Evolutionary conservation across 2,113 vertebrate genomes (phyloP).

Genomic region (Mobula birostris): DNA sequence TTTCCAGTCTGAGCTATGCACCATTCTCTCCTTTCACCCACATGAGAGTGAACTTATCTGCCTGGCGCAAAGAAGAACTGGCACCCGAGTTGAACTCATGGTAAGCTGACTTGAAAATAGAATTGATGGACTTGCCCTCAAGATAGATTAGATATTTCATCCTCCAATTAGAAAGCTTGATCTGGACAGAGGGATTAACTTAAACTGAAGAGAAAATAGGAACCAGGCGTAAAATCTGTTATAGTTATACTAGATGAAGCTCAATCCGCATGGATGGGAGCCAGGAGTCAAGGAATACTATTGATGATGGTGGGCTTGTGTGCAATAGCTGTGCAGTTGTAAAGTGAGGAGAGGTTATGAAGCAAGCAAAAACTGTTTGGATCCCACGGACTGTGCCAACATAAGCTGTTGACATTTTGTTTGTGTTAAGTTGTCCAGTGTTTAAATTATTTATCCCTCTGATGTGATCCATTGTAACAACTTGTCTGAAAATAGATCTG

Average conservation of each 20-base stretch:
- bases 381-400: not conserved
- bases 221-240: not conserved
- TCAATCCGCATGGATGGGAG: not conserved
- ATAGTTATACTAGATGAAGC: not conserved
- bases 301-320: not conserved
- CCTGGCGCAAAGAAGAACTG: not conserved
- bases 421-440: not conserved
- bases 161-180: not conserved
- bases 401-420: not conserved
- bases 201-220: not conserved
- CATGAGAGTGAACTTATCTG: not conserved
- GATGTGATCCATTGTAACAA: not conserved
- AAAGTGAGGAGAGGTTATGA: not conserved
- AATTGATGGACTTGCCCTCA: not conserved
- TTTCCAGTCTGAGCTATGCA: not conserved
- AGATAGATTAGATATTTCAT: not conserved
- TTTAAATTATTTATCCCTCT: constrained; percentile 23
- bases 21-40: not conserved
- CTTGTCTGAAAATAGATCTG: not conserved
- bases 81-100: not conserved
- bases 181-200: not conserved
- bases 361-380: not conserved
- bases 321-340: not conserved
- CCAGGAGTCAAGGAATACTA: not conserved
- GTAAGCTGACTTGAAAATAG: not conserved